A percentile compares a stretch with the other conserved stretches of the same genome.
phyloP scores from a whole-genome alignment of 2,797 vertebrate genomes.

The Sebastes flavidus region DNA sequence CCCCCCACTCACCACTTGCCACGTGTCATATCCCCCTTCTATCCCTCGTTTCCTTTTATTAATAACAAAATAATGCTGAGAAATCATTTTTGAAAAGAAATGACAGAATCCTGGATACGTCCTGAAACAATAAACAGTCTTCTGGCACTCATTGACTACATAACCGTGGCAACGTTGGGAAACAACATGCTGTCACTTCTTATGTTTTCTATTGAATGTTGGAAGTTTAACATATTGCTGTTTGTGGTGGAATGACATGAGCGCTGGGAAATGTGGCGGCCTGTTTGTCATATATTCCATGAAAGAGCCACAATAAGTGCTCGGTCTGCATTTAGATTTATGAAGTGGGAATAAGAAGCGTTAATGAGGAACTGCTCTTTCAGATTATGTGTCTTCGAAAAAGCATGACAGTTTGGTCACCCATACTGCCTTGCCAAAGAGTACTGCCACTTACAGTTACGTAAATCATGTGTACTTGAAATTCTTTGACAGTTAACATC shows the following conservation, averaged over 20 bases:
- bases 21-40: not conserved
- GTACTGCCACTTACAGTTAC: not conserved
- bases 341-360: slow-evolving; percentile 26
- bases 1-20: not conserved
- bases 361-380: not conserved
- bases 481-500: not conserved
- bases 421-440: not conserved
- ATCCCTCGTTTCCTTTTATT: not conserved
- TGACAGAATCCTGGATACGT: not conserved
- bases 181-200: slow-evolving; percentile 4
- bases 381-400: slow-evolving; percentile 19
- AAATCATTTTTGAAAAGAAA: not conserved
- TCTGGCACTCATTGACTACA: not conserved
- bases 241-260: slow-evolving; percentile 29
- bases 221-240: slow-evolving; percentile 5
- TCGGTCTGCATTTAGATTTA: slow-evolving; percentile 26
- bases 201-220: slow-evolving; percentile 11
- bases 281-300: slow-evolving; percentile 23
- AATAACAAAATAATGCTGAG: not conserved
- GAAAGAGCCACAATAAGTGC: slow-evolving; percentile 5
- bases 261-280: not conserved
- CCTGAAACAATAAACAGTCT: not conserved
- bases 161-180: slow-evolving; percentile 1
- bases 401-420: slow-evolving; percentile 21
- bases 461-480: not conserved